Evolutionary conservation across 2,113 vertebrate genomes (phyloP), one percentile per base, ranked within the genome.

Genomic region (Oplegnathus fasciatus): DNA sequence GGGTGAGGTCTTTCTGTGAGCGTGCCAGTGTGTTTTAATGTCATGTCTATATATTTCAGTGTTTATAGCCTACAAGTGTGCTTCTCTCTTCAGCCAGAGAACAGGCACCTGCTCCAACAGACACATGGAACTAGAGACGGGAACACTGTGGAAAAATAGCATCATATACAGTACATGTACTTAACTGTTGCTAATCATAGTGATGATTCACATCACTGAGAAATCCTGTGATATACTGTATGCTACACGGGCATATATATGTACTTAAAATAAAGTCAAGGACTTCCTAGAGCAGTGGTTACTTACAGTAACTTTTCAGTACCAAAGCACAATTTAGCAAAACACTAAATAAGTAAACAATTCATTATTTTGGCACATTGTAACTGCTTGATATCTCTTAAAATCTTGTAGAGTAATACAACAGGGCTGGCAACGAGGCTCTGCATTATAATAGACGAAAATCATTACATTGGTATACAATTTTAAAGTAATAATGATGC

Each of bases 1-100:
- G 69, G 50, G 67, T 84, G 52, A 64, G 68, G 65, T 66, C 67
- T 75, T 62, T 87, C 71, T 68, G 50, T 83, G 32, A 72, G 61
- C 28, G 11, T 54, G 65, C 71, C 64, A 58, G n/a, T 84, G 86
- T 88, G 70, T 88, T 28, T 80, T 84, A 71, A 83, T 88, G 83
- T 87, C 75, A 78, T 58, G 85, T 90, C 78, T 83, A 55, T 85
- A 81, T 82, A 72, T 89, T 80, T 81, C 42, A 73, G 61, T 82
- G 84, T 93, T 87, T 83, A 82, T 84, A 80, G 64, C 83, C 75
- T 69, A 55, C 75, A 65, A 75, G 58, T 50, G 78, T 88, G 86
- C 57, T 37, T 37, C 62, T 77, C 67, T 77, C 70, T 84, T 32
- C 46, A 42, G 32, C 52, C 77, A 73, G 80, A 84, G 69, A 89